These are phyloP conservation scores for Anodontia alba DNA, from an alignment of 2,888 invertebrate species.

Conservation along the genomic window DNA sequence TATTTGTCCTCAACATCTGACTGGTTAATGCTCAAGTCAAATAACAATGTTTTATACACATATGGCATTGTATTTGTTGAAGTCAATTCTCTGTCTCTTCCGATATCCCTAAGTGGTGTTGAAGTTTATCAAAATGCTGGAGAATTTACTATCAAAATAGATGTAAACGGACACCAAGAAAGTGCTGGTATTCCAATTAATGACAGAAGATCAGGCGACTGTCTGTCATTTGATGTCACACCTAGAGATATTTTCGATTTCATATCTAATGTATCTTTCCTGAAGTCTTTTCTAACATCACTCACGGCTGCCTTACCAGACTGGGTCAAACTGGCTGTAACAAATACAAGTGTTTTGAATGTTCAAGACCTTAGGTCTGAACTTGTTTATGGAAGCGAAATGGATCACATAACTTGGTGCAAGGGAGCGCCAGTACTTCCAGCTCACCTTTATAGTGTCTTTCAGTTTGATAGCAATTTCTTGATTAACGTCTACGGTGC, in stretches of 20 bases:
- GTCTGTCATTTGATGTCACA: slow-evolving; percentile 36
- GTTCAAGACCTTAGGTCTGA: slow-evolving; percentile 45
- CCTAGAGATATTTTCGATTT: slow-evolving; percentile 43
- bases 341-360: slow-evolving; percentile 19
- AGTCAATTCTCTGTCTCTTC: slow-evolving; percentile 23
- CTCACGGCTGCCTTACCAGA: slow-evolving; percentile 31
- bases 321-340: slow-evolving; percentile 30
- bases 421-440: slow-evolving; percentile 48
- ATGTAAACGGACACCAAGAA: not conserved
- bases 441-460: slow-evolving; percentile 41
- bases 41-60: slow-evolving; percentile 16
- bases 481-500: slow-evolving; percentile 33
- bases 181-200: not conserved
- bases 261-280: slow-evolving; percentile 35
- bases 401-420: slow-evolving; percentile 31
- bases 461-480: slow-evolving; percentile 39
- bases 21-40: slow-evolving; percentile 22
- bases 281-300: slow-evolving; percentile 24
- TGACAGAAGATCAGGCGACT: slow-evolving; percentile 8
- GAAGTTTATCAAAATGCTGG: not conserved
- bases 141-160: not conserved
- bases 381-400: slow-evolving; percentile 35
- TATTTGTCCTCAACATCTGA: slow-evolving; percentile 34
- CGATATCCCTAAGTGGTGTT: slow-evolving; percentile 29
- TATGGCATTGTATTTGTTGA: slow-evolving; percentile 33